A percentile compares a stretch with the other conserved stretches of the same genome.
Conservation (phyloP, 1,140 invertebrate genomes). For the Galleria mellonella region DNA sequence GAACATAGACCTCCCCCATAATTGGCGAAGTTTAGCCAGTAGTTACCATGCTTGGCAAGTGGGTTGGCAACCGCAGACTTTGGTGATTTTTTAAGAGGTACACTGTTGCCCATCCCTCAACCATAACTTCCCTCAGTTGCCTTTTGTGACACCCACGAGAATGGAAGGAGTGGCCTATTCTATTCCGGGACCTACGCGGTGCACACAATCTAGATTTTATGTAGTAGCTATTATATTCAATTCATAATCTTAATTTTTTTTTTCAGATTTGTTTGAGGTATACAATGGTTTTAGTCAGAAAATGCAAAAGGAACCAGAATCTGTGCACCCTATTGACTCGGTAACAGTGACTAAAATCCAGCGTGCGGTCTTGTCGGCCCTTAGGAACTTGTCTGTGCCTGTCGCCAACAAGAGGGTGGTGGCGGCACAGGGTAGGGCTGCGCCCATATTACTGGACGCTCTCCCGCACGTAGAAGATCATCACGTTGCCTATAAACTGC, state of each 20-base stretch:
- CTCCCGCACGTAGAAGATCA: constrained; percentile 84
- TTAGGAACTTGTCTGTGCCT: constrained; percentile 90
- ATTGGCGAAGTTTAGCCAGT: too few species aligned
- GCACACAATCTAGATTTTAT: too few species aligned
- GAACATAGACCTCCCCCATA: too few species aligned
- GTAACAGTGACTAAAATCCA: constrained; percentile 76
- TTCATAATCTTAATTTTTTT: not conserved
- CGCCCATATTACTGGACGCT: constrained; percentile 77
- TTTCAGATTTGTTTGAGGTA: constrained; percentile 47
- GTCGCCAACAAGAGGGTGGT: constrained; percentile 83
- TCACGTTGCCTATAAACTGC: constrained; percentile 89
- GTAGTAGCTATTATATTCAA: too few species aligned
- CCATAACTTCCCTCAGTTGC: too few species aligned
- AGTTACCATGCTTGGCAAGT: too few species aligned
- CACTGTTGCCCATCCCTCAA: too few species aligned
- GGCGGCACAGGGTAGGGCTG: constrained; percentile 77
- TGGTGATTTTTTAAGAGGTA: too few species aligned
- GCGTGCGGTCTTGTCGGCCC: constrained; percentile 86
- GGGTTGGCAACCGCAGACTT: too few species aligned
- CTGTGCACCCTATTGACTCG: constrained; percentile 21
- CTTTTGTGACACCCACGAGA: too few species aligned
- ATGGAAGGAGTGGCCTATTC: too few species aligned
- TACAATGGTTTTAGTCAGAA: constrained; percentile 29
- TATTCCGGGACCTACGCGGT: too few species aligned
- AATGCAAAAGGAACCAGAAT: constrained; percentile 15